Evolutionary conservation across 2,888 invertebrate genomes (phyloP).

Genomic region (Brenthis daphne): DNA sequence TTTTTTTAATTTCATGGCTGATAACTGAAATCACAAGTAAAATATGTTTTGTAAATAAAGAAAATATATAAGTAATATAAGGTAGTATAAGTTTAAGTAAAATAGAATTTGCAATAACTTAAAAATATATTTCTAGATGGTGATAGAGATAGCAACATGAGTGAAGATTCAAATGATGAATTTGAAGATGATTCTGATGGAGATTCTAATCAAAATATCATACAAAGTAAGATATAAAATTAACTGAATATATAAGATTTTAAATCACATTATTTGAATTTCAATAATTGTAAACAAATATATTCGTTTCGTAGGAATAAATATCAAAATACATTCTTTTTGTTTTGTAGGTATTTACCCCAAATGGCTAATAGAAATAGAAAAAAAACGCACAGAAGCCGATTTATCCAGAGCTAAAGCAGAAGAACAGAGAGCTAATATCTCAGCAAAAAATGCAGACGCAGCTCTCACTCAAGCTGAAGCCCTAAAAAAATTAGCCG

Average conservation of each 20-base stretch:
- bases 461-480: slow-evolving; percentile 60
- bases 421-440: slow-evolving; percentile 53
- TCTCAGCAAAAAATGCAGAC: slow-evolving; percentile 55
- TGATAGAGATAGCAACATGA: slow-evolving; percentile 43
- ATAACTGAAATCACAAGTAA: no score
- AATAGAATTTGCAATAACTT: not conserved
- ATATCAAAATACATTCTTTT: slow-evolving; percentile 5
- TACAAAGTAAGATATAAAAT: slow-evolving; percentile 51
- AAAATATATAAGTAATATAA: no score
- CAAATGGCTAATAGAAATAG: slow-evolving; percentile 66
- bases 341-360: slow-evolving; percentile 57
- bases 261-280: no score
- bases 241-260: no score
- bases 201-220: slow-evolving; percentile 47
- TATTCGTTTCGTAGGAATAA: no score
- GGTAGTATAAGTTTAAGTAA: no score
- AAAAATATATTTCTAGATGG: not conserved
- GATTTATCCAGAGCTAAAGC: slow-evolving; percentile 61
- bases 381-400: slow-evolving; percentile 63
- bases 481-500: slow-evolving; percentile 57
- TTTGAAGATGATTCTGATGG: slow-evolving; percentile 46
- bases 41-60: no score
- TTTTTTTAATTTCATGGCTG: not conserved
- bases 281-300: no score
- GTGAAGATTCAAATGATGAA: slow-evolving; percentile 51